A percentile compares a stretch with the other conserved stretches of the same genome.
Evolutionary conservation across 2,888 invertebrate genomes (phyloP).

Genomic region (Siphonodentalium dalli): DNA sequence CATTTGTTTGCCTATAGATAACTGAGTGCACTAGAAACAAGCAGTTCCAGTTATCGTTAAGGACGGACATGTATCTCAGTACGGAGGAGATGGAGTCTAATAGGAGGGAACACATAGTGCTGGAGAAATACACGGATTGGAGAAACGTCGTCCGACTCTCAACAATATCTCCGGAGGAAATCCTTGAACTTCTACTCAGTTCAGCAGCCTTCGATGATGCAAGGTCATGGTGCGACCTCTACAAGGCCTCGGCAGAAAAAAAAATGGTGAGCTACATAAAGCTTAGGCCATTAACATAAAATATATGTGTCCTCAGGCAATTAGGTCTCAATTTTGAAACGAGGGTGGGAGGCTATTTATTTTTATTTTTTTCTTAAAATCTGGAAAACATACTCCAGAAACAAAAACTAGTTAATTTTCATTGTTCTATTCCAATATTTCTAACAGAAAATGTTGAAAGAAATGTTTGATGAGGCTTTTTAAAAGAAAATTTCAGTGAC

Average conservation of each 20-base stretch:
- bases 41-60: slow-evolving; percentile 42
- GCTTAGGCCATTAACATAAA: no score
- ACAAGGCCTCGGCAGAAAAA: slow-evolving; percentile 33
- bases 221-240: slow-evolving; percentile 46
- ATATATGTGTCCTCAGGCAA: no score
- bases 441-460: no score
- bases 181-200: slow-evolving; percentile 48
- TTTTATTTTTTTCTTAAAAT: no score
- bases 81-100: slow-evolving; percentile 30
- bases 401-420: no score
- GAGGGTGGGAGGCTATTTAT: no score
- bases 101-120: slow-evolving; percentile 25
- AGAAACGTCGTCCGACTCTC: slow-evolving; percentile 38
- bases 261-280: slow-evolving; percentile 39
- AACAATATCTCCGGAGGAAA: slow-evolving; percentile 35
- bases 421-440: no score
- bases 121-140: slow-evolving; percentile 49
- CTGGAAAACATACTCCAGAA: no score
- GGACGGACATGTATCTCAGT: slow-evolving; percentile 32
- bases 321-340: no score
- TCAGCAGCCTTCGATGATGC: slow-evolving; percentile 48
- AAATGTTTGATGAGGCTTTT: no score
- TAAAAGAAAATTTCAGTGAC: no score
- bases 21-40: slow-evolving; percentile 50
- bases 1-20: slow-evolving; percentile 42